Base-by-base conservation (phyloP, 2,888 invertebrate genomes). In the Protonemura montana region DNA sequence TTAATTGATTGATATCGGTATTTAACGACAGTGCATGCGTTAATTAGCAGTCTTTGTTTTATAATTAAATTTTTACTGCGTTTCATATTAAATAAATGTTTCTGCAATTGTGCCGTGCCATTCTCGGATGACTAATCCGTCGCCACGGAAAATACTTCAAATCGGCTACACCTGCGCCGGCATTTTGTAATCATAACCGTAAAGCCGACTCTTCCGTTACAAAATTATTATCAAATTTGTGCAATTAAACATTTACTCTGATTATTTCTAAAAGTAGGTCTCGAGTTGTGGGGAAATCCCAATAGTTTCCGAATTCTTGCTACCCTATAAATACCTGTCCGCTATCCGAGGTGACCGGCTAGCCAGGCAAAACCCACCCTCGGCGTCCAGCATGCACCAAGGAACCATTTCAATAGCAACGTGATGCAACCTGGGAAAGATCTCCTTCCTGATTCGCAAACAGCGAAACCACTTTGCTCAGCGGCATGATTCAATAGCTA, bases 321-420 rank as follows among this genome's bases (percentile, higher is more conserved):
- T 59, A 59, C 59, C 59, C 59, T 59, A 59, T 59, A 21, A 59
- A 59, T 59, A 59, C 59, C 59, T 59, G 59, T 59, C 59, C 59
- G 59, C 59, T 59, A 59, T 7, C 3, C 59, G 21, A 16, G 59
- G n/a, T n/a, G 21, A 35, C 35, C 35, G 35, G 35, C 35, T 10
- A 21, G 59, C 59, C 59, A 3, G 59, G 59, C 59, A 59, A 59
- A 59, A 59, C 59, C 59, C 13, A 59, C 59, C 59, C 59, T 59
- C 13, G 59, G 59, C 35, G 5, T 59, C 59, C 7, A 59, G 21
- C 13, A 59, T 16, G 59, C 59, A 10, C 59, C 5, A 59, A 59
- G 59, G 1, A 10, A 2, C 21, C 59, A 59, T 59, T 21, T 13
- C 59, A 59, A 16, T 59, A 10, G 10, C 35, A 35, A 10, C 35